Evolutionary conservation across 2,113 vertebrate species (phyloP), one percentile per base, ranked within the genome.

Genomic region (Peucedramus taeniatus): DNA sequence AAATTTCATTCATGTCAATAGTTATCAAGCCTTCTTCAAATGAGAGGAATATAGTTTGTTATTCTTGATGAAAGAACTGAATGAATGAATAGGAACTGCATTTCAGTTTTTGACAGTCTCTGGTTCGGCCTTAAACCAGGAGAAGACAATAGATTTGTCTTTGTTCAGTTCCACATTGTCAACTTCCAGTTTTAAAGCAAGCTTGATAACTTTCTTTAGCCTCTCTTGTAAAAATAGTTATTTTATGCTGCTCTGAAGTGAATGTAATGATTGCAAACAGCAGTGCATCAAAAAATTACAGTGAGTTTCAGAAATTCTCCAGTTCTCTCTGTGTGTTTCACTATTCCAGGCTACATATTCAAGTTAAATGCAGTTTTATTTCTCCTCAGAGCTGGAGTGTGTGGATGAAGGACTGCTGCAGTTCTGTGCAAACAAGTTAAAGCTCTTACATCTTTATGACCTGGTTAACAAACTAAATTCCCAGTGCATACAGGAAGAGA

Each of bases 361-460:
- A 31, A 56, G 28, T 87, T 94, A 91, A 37, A 82, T 78, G 35
- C 28, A 49, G 10, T 93, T 78, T 95, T 79, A 42, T 93, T 89
- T 94, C 50, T 83, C 82, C 76, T 56, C 79, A 99, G 99, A 99
- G 72, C 95, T 98, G 7, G 98, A 99, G 75, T 98, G 97, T 50
- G 98, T 99, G 68, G 99, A 99, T 21, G 97, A 98, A 95, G 98
- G 96, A 11, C 95, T 99, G n/a, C 96, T 99, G 11, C 98, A 99
- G 75, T 98, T 99, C 89, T 99, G 99, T 80, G 97, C 98, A 20
- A 98, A 97, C 45, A 99, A 99, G 94, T 95, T 99, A 68, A 99
- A 98, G 84, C 96, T 99, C 50, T 98, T 99, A 15, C 98, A 98
- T 85, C 99, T 99, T 75, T 99, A 99, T 96, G 97, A 98, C 12